Conservation (phyloP, 1,140 invertebrate genomes). For the Platyscapa corneri region DNA sequence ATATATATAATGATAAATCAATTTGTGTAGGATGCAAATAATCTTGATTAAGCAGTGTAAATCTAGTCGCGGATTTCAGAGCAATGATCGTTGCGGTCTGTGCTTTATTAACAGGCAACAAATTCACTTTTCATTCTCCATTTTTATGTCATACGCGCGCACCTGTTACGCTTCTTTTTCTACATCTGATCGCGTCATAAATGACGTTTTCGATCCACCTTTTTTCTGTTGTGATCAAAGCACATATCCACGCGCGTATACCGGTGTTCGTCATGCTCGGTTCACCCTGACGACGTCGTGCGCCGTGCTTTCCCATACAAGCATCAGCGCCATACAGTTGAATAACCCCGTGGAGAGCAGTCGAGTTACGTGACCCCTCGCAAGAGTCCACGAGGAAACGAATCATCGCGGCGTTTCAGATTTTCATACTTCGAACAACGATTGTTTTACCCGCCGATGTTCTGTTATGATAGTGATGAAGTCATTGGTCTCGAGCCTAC, state of each 20-base stretch:
- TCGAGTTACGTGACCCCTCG: slow-evolving; percentile 16
- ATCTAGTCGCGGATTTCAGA: not conserved
- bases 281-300: not conserved
- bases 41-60: not conserved
- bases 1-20: not conserved
- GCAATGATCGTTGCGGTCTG: not conserved
- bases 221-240: not conserved
- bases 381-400: not conserved
- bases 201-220: not conserved
- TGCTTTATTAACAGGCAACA: not conserved
- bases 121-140: not conserved
- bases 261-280: not conserved
- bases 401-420: not conserved
- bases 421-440: not conserved
- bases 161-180: not conserved
- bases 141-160: slow-evolving; percentile 14
- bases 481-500: not conserved
- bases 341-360: slow-evolving; percentile 33
- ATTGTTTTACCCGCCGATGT: not conserved
- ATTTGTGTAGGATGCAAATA: not conserved
- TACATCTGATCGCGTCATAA: not conserved
- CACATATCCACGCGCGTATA: not conserved
- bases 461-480: not conserved
- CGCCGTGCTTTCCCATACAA: slow-evolving; percentile 15
- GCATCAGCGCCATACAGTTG: slow-evolving; percentile 4